phyloP scores from a whole-genome alignment of 2,888 invertebrate genomes.

The Zygothrica quintamaculata region DNA sequence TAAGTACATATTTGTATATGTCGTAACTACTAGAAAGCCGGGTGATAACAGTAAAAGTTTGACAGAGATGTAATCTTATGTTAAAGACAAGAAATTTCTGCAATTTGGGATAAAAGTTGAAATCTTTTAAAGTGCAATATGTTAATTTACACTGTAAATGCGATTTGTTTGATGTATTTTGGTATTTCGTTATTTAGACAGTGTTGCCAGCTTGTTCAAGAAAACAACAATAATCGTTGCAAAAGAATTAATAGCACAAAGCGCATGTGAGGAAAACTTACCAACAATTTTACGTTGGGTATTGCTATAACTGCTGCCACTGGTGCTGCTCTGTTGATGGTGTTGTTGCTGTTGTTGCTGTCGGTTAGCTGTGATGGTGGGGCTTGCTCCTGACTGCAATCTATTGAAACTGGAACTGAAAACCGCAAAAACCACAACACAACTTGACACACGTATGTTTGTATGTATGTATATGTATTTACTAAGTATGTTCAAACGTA shows the following conservation, averaged over 20 bases:
- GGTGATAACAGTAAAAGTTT: background rate
- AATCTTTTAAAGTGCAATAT: background rate
- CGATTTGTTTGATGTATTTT: conserved; percentile 29
- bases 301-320: conserved; percentile 7
- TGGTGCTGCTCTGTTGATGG: conserved; percentile 4
- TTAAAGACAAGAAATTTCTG: background rate
- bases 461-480: conserved; percentile 23
- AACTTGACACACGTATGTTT: conserved; percentile 45
- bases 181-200: conserved; percentile 54
- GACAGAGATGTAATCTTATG: background rate
- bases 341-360: conserved; percentile 9
- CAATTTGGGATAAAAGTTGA: background rate
- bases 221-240: conserved; percentile 59
- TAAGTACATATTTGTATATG: background rate
- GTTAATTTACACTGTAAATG: background rate
- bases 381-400: conserved; percentile 55
- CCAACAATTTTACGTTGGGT: conserved; percentile 53
- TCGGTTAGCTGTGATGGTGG: conserved; percentile 7
- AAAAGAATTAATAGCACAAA: conserved; percentile 69
- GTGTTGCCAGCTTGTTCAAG: conserved; percentile 57
- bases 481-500: conserved; percentile 21
- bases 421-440: conserved; percentile 78
- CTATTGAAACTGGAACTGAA: conserved; percentile 70
- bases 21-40: background rate
- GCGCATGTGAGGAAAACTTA: conserved; percentile 66